Conservation (phyloP, 2,113 vertebrate species). For the Lophotis ruficrista region DNA sequence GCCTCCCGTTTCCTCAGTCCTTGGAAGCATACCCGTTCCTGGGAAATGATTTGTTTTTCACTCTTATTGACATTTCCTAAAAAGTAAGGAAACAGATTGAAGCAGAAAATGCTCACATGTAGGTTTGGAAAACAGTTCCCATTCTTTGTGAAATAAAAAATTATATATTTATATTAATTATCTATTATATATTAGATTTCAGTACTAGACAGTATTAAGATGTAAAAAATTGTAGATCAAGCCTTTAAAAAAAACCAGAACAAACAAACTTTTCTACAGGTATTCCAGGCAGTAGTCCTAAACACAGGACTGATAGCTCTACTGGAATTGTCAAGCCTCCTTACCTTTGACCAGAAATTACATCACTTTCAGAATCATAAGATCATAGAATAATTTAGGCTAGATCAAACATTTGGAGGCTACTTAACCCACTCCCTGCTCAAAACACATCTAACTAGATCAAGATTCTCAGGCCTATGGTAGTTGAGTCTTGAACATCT, state of each 20-base stretch:
- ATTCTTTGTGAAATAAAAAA: not conserved
- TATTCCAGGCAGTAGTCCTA: not conserved
- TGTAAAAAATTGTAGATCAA: not conserved
- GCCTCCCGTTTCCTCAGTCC: not conserved
- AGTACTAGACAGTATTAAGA: not conserved
- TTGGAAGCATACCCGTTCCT: not conserved
- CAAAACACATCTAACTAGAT: no score
- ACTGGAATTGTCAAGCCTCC: not conserved
- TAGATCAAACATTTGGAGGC: no score
- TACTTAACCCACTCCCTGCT: no score
- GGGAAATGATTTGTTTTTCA: not conserved
- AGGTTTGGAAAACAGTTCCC: not conserved
- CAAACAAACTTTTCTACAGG: not conserved
- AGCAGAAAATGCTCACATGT: not conserved
- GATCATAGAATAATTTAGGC: no score
- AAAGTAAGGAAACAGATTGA: not conserved
- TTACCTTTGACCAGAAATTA: not conserved
- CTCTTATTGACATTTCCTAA: not conserved
- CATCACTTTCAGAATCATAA: not conserved
- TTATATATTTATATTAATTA: no score
- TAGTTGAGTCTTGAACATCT: no score
- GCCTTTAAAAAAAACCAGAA: not conserved
- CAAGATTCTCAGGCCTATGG: no score
- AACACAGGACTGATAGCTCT: not conserved
- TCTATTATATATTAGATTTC: no score